A percentile compares a stretch with the other conserved stretches of the same genome.
phyloP scores from a whole-genome alignment of 2,113 vertebrate species.

The Ceratotherium simum region DNA sequence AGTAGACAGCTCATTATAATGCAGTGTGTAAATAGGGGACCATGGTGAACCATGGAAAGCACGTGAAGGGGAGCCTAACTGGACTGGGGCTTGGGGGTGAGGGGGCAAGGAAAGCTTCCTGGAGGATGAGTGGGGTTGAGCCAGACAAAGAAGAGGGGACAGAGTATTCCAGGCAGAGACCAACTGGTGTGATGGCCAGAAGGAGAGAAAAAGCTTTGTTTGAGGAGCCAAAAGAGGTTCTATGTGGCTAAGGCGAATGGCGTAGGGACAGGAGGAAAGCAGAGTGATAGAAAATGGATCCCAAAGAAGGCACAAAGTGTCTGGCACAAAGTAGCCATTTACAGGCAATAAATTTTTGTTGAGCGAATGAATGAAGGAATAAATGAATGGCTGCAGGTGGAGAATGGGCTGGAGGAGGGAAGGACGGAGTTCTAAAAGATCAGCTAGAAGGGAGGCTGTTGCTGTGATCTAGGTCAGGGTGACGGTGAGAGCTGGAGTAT shows the following conservation, averaged over 20 bases:
- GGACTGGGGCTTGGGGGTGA: accelerated
- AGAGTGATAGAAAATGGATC: background rate
- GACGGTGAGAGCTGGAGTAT: background rate
- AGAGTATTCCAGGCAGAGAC: background rate
- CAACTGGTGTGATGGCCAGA: background rate
- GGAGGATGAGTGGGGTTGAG: background rate
- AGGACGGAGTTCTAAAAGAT: background rate
- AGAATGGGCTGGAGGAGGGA: background rate
- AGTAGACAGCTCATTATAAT: background rate
- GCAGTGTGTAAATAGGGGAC: background rate
- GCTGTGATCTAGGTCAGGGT: background rate
- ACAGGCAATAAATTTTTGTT: background rate
- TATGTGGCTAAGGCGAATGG: background rate
- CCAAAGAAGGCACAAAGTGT: background rate
- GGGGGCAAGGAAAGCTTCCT: background rate
- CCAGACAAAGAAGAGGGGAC: background rate
- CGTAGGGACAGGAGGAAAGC: background rate
- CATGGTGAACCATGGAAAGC: too few relatives aligned
- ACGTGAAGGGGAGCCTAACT: background rate
- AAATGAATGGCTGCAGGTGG: background rate
- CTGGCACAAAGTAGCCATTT: background rate
- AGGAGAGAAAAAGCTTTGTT: background rate
- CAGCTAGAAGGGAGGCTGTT: background rate
- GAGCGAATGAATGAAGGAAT: background rate
- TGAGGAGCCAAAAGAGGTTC: background rate